phyloP scores from a whole-genome alignment of 2,797 vertebrate genomes.

The Nothura maculosa region DNA sequence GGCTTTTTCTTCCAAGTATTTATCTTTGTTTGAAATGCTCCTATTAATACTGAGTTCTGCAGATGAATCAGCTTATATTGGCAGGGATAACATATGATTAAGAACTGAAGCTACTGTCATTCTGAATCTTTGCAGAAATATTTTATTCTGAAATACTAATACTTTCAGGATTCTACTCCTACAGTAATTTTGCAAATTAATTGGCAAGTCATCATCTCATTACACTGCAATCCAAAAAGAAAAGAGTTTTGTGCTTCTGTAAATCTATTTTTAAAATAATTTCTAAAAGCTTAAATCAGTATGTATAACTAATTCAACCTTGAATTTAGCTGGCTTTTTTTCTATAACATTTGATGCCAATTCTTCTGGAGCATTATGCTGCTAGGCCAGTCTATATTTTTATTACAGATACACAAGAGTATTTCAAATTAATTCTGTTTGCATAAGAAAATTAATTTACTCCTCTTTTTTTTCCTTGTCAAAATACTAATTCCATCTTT shows the following conservation, averaged over 20 bases:
- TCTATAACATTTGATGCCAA: not conserved
- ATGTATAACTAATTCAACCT: not conserved
- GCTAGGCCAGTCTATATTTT: not conserved
- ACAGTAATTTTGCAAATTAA: constrained; percentile 17
- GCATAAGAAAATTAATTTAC: not conserved
- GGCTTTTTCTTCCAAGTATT: constrained; percentile 18
- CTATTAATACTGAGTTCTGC: not conserved
- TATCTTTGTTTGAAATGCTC: constrained; percentile 52
- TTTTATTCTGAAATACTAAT: constrained; percentile 44
- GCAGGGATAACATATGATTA: not conserved
- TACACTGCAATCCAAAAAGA: not conserved
- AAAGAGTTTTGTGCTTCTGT: not conserved
- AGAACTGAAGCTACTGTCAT: constrained; percentile 24
- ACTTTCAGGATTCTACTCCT: not conserved
- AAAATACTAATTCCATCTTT: not conserved
- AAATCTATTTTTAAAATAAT: not conserved
- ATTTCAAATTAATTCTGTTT: not conserved
- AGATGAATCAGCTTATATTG: constrained; percentile 33
- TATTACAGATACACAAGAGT: not conserved
- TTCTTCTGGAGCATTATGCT: not conserved
- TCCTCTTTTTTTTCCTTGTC: not conserved
- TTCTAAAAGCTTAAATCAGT: not conserved
- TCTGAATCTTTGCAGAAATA: constrained; percentile 37
- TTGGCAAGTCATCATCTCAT: not conserved
- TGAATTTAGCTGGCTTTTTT: not conserved